phyloP scores from a whole-genome alignment of 2,797 vertebrate genomes.

The Champsocephalus gunnari region DNA sequence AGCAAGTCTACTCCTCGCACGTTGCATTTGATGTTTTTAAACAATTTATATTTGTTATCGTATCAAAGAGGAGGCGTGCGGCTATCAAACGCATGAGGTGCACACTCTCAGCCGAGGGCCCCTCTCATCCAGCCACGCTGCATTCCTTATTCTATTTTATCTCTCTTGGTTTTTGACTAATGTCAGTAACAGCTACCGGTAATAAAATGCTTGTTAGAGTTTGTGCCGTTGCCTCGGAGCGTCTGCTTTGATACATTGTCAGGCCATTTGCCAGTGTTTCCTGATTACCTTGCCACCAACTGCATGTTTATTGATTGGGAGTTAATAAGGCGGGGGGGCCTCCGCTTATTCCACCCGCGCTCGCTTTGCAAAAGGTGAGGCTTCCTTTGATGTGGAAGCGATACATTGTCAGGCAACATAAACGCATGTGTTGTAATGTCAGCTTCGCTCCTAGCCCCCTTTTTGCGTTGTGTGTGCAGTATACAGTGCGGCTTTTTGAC shows the following conservation, averaged over 20 bases:
- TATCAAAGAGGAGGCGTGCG: constrained; percentile 95
- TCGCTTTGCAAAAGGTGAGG: constrained; percentile 88
- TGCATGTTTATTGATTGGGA: constrained; percentile 99
- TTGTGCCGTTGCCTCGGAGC: constrained; percentile 94
- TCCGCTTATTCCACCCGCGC: constrained; percentile 77
- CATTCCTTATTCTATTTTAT: constrained; percentile 99
- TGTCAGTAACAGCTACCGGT: constrained; percentile 99
- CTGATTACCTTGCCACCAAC: constrained; percentile 95
- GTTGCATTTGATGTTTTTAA: constrained; percentile 95
- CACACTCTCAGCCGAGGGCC: constrained; percentile 91
- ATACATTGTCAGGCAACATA: constrained; percentile 83
- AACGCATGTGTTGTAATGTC: constrained; percentile 69
- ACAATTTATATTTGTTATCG: constrained; percentile 99
- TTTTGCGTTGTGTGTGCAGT: constrained; percentile 26
- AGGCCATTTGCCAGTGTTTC: constrained; percentile 96
- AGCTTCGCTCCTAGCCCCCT: constrained; percentile 58
- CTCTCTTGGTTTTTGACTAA: constrained; percentile 99
- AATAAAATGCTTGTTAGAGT: constrained; percentile 99
- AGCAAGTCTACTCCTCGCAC: constrained; percentile 85
- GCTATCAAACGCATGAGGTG: constrained; percentile 93
- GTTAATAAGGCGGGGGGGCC: constrained; percentile 95
- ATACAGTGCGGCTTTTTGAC: constrained; percentile 17
- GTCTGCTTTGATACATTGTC: constrained; percentile 97
- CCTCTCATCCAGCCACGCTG: constrained; percentile 85
- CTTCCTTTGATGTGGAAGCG: constrained; percentile 93